A percentile compares a stretch with the other conserved stretches of the same genome.
Conservation (phyloP, 2,888 invertebrate species). For the Tyria jacobaeae region DNA sequence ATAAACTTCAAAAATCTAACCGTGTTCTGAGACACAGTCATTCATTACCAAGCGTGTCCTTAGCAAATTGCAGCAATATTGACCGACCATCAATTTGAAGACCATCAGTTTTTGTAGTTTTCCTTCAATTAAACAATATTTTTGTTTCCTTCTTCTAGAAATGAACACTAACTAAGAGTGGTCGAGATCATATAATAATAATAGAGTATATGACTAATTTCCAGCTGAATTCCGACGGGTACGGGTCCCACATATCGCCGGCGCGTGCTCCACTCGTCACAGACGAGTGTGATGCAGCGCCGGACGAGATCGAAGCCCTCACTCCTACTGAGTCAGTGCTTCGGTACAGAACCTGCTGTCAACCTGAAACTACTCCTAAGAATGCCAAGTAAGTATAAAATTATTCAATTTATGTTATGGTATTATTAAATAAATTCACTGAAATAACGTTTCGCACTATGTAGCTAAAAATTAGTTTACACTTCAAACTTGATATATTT, state of each 20-base stretch:
- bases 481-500: no score
- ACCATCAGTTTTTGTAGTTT: neutral
- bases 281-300: slow-evolving; percentile 90
- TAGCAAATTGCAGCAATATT: no score
- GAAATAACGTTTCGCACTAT: no score
- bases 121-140: neutral
- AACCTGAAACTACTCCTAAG: slow-evolving; percentile 89
- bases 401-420: neutral
- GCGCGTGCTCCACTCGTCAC: slow-evolving; percentile 92
- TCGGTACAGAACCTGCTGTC: slow-evolving; percentile 79
- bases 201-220: slow-evolving; percentile 41
- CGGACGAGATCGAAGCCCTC: slow-evolving; percentile 88
- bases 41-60: no score
- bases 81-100: no score
- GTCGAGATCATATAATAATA: slow-evolving; percentile 2
- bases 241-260: slow-evolving; percentile 95
- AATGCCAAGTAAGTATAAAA: slow-evolving; percentile 94
- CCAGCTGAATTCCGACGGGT: slow-evolving; percentile 95
- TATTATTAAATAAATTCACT: no score
- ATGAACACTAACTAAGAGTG: neutral
- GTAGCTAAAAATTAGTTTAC: no score
- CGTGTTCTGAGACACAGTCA: no score
- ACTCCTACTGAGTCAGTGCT: slow-evolving; percentile 78
- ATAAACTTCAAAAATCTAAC: no score
- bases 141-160: neutral